phyloP scores from a whole-genome alignment of 2,113 vertebrate species.

The Forbesichthys agassizii region DNA sequence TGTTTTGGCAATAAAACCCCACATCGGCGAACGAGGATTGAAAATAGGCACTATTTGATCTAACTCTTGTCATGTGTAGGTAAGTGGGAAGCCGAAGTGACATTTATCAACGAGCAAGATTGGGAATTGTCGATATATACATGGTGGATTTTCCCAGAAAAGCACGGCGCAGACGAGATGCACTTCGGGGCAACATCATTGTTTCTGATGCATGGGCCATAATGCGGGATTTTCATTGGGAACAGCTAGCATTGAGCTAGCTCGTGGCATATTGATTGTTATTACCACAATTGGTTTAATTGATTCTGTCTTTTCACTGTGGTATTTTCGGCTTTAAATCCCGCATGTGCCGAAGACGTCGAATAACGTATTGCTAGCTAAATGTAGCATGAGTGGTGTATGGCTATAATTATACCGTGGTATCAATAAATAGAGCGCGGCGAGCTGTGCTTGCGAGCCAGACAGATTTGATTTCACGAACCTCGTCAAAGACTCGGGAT shows the following conservation, averaged over 20 bases:
- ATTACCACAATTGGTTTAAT: slow-evolving; percentile 51
- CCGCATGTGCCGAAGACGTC: background rate
- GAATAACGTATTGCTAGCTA: background rate
- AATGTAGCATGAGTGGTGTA: slow-evolving; percentile 10
- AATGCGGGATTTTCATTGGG: slow-evolving; percentile 62
- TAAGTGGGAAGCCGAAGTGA: slow-evolving; percentile 45
- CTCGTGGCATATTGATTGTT: slow-evolving; percentile 65
- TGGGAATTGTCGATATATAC: slow-evolving; percentile 35
- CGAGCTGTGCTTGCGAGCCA: slow-evolving; percentile 48
- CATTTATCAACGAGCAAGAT: background rate
- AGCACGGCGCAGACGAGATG: slow-evolving; percentile 57
- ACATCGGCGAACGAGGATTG: slow-evolving; percentile 53
- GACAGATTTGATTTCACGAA: slow-evolving; percentile 69
- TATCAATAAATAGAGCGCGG: slow-evolving; percentile 71
- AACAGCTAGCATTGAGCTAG: slow-evolving; percentile 59
- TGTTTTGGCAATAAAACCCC: slow-evolving; percentile 80
- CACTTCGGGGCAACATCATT: slow-evolving; percentile 75
- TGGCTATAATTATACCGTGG: slow-evolving; percentile 50
- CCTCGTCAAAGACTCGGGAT: slow-evolving; percentile 64
- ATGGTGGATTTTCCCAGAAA: slow-evolving; percentile 32
- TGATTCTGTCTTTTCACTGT: background rate
- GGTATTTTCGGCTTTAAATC: background rate
- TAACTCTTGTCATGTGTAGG: slow-evolving; percentile 76
- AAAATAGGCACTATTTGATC: slow-evolving; percentile 56
- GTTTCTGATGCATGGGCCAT: slow-evolving; percentile 75